phyloP scores from a whole-genome alignment of 2,888 invertebrate species.

The Yponomeuta malinellus region DNA sequence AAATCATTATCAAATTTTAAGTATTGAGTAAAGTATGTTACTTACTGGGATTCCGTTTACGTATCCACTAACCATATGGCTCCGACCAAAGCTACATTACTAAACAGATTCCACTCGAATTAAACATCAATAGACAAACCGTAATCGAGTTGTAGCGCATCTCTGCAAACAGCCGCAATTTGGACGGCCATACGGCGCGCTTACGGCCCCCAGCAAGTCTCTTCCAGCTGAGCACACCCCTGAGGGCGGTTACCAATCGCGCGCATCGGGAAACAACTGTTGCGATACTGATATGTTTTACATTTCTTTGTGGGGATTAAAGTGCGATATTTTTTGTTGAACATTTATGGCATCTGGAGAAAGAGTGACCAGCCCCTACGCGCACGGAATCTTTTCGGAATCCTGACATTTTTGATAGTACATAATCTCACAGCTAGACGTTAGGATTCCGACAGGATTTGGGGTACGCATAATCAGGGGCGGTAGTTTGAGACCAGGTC shows the following conservation, averaged over 20 bases:
- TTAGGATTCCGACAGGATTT: too few species aligned
- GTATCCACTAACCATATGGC: not conserved
- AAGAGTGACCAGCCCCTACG: too few species aligned
- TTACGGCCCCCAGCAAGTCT: slow-evolving; percentile 22
- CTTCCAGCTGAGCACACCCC: slow-evolving; percentile 17
- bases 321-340: not conserved
- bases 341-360: not conserved
- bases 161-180: slow-evolving; percentile 7
- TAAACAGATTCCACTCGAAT: slow-evolving; percentile 28
- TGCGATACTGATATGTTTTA: slow-evolving; percentile 49
- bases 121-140: slow-evolving; percentile 40
- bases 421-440: too few species aligned
- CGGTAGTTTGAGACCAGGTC: too few species aligned
- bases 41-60: not conserved
- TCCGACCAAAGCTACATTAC: slow-evolving; percentile 18
- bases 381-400: too few species aligned
- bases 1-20: too few species aligned
- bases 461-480: too few species aligned
- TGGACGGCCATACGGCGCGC: slow-evolving; percentile 14
- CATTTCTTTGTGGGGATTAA: slow-evolving; percentile 20
- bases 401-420: too few species aligned
- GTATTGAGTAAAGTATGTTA: too few species aligned
- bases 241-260: slow-evolving; percentile 17
- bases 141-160: slow-evolving; percentile 38
- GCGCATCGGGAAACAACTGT: slow-evolving; percentile 50